Evolutionary conservation across 2,888 invertebrate species (phyloP).

Genomic region (Drosophila borborema): DNA sequence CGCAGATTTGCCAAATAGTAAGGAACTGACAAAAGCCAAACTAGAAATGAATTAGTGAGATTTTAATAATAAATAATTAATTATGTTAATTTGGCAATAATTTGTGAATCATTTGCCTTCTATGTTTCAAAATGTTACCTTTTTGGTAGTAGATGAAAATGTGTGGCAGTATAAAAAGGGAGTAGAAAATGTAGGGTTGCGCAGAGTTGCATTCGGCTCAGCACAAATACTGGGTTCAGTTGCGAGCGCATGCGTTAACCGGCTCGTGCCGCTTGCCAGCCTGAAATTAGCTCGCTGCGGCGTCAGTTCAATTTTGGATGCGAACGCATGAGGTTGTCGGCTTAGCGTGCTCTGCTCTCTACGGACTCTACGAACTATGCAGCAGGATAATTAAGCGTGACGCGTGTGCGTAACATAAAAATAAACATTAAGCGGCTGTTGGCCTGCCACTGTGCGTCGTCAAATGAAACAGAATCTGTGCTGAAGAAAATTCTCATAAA

Average conservation of each 20-base stretch:
- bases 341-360: slow-evolving; percentile 4
- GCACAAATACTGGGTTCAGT: slow-evolving; percentile 49
- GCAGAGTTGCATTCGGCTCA: slow-evolving; percentile 34
- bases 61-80: neutral
- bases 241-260: slow-evolving; percentile 52
- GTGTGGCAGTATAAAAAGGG: neutral
- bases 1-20: neutral
- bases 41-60: neutral
- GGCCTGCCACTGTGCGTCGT: slow-evolving; percentile 31
- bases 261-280: slow-evolving; percentile 33
- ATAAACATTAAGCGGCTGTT: slow-evolving; percentile 65
- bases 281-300: slow-evolving; percentile 64
- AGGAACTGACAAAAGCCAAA: slow-evolving; percentile 5
- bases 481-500: slow-evolving; percentile 22
- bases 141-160: neutral
- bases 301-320: slow-evolving; percentile 59
- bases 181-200: slow-evolving; percentile 3
- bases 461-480: slow-evolving; percentile 56
- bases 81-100: neutral
- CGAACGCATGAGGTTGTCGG: slow-evolving; percentile 57
- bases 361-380: slow-evolving; percentile 30
- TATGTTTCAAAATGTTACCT: no score
- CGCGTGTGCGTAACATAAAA: slow-evolving; percentile 80
- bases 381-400: slow-evolving; percentile 79
- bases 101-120: no score